phyloP scores from a whole-genome alignment of 2,113 vertebrate species.

The Ahaetulla prasina region DNA sequence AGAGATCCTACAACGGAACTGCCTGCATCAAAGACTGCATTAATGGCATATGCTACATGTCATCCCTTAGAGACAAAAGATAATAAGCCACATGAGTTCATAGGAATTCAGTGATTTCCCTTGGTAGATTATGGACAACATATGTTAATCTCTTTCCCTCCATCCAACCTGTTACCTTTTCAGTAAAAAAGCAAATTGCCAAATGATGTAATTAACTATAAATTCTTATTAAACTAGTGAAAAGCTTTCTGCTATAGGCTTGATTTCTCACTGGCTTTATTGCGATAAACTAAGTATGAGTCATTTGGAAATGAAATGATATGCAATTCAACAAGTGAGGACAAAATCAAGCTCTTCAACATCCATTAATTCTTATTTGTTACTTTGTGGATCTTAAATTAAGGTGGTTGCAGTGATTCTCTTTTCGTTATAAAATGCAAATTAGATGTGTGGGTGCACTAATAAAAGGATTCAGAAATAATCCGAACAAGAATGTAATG shows the following conservation, averaged over 20 bases:
- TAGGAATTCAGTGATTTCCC: neutral
- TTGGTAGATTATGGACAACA: neutral
- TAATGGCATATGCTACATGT: neutral
- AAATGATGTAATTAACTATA: neutral
- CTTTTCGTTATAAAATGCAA: slow-evolving; percentile 65
- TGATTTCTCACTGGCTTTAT: slow-evolving; percentile 9
- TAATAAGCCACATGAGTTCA: neutral
- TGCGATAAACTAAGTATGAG: slow-evolving; percentile 33
- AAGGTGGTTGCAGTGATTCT: slow-evolving; percentile 50
- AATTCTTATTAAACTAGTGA: slow-evolving; percentile 11
- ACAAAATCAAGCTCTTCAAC: slow-evolving; percentile 31
- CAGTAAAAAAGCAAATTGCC: neutral
- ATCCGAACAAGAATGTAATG: slow-evolving; percentile 59
- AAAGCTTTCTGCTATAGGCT: slow-evolving; percentile 24
- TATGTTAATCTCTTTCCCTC: neutral
- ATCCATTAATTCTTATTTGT: slow-evolving; percentile 46
- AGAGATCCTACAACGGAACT: neutral
- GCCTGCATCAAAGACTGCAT: neutral
- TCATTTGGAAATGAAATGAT: slow-evolving; percentile 18
- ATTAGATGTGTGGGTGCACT: slow-evolving; percentile 64
- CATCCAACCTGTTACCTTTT: neutral
- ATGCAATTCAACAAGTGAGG: slow-evolving; percentile 27
- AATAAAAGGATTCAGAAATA: slow-evolving; percentile 70
- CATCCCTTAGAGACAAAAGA: neutral
- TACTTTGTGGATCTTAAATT: slow-evolving; percentile 48